phyloP scores from a whole-genome alignment of 2,113 vertebrate genomes.

The Eulacestoma nigropectus region DNA sequence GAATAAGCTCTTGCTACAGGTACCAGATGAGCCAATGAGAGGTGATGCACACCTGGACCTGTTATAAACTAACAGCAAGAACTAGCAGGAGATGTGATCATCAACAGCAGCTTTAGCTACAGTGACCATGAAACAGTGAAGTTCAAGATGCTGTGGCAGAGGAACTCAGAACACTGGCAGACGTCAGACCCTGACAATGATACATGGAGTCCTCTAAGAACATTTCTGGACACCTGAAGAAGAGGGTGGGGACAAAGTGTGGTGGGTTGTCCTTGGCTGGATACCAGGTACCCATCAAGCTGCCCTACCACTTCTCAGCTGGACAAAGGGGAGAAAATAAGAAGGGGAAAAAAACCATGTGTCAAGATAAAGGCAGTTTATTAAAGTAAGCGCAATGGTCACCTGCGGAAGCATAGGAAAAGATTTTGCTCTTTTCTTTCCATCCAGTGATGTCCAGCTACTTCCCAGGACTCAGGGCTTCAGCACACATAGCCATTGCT shows the following conservation, averaged over 20 bases:
- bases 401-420: background rate
- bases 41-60: background rate
- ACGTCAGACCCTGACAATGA: background rate
- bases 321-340: background rate
- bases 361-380: background rate
- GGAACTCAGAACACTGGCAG: background rate
- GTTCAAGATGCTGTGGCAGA: background rate
- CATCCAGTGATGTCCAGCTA: background rate
- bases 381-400: background rate
- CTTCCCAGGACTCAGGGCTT: background rate
- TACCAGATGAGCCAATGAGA: background rate
- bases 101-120: background rate
- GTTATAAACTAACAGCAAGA: background rate
- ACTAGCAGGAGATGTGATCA: background rate
- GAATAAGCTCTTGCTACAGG: background rate
- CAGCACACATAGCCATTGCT: background rate
- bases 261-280: background rate
- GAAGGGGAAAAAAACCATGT: background rate
- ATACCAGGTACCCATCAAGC: background rate
- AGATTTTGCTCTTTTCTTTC: background rate
- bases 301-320: background rate
- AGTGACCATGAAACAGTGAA: background rate
- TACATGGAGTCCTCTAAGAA: background rate
- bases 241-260: background rate
- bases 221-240: background rate